Evolutionary conservation across 2,113 vertebrate genomes (phyloP), one percentile per base, ranked within the genome.

Genomic region (Hemiprocne comata): DNA sequence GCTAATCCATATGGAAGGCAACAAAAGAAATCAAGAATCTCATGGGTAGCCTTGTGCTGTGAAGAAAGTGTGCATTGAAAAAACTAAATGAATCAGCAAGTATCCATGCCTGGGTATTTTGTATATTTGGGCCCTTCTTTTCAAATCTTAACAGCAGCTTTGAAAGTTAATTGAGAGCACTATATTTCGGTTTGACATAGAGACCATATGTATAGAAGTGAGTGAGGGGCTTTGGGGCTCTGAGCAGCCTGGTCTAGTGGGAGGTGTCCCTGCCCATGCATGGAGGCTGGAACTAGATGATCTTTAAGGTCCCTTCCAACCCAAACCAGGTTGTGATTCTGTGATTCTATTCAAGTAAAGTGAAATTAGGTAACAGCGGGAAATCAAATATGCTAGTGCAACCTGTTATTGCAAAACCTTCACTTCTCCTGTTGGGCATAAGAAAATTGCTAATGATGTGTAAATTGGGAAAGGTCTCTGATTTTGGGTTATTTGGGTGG

Each of bases 51-150:
- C 36, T 77, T 51, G 44, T 9, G 7, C 42, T 13, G 58, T 44
- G 70, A 69, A 66, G 14, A 34, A 74, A 40, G 24, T 0, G 5
- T 57, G 11, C 1, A 1, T 7, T 67, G 61, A 36, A 54, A 34
- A 79, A 24, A 33, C 17, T 12, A 9, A 50, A 33, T 20, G 31
- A 10, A 29, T 50, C 31, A 51, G 48, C 0, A 0, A 31, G 33
- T 53, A 10, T 78, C 28, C 2, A 1, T 81, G 60, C 29, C 50
- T 48, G 25, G 11, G 29, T 74, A 9, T 58, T 62, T n/a, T 33
- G 25, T 55, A 0, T n/a, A 3, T 54, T 66, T 58, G 57, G 24
- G 17, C 15, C 20, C 51, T 81, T 71, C 31, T 40, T 92, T 48
- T 34, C 33, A 83, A 79, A 24, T 29, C 20, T 53, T 51, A 75